These are phyloP conservation scores for Chromis chromis DNA, from an alignment of 2,797 vertebrate genomes.

Conservation along the genomic window DNA sequence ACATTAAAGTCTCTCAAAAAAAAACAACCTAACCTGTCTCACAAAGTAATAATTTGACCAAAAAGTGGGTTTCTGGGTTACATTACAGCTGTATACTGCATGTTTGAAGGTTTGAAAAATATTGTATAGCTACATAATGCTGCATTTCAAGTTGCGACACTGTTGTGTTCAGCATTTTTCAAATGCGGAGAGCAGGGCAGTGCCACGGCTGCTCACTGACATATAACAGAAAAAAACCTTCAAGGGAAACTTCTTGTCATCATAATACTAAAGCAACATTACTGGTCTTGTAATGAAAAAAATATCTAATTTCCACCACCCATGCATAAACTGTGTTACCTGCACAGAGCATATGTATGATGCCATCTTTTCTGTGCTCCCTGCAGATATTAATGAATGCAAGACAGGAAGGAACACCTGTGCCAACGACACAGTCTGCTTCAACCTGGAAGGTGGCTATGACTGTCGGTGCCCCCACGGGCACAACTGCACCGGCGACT, in stretches of 20 bases:
- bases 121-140: constrained; percentile 15
- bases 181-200: background rate
- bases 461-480: constrained; percentile 98
- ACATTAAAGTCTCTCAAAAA: constrained; percentile 44
- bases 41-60: constrained; percentile 60
- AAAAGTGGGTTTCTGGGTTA: constrained; percentile 73
- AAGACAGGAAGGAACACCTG: constrained; percentile 94
- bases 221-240: background rate
- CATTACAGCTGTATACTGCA: constrained; percentile 21
- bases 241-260: background rate
- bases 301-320: background rate
- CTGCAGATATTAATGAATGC: constrained; percentile 96
- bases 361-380: constrained; percentile 51
- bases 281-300: background rate
- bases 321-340: constrained; percentile 19
- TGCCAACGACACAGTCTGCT: constrained; percentile 96
- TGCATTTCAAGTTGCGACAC: constrained; percentile 3
- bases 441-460: constrained; percentile 97
- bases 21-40: constrained; percentile 19
- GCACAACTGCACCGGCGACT: constrained; percentile 97
- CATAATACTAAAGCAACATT: background rate
- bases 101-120: constrained; percentile 31
- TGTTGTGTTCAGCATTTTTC: background rate
- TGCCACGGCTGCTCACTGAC: background rate
- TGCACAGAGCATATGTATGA: constrained; percentile 51